Evolutionary conservation across 2,888 invertebrate species (phyloP).

Genomic region (Mesopsocus fuscifrons): DNA sequence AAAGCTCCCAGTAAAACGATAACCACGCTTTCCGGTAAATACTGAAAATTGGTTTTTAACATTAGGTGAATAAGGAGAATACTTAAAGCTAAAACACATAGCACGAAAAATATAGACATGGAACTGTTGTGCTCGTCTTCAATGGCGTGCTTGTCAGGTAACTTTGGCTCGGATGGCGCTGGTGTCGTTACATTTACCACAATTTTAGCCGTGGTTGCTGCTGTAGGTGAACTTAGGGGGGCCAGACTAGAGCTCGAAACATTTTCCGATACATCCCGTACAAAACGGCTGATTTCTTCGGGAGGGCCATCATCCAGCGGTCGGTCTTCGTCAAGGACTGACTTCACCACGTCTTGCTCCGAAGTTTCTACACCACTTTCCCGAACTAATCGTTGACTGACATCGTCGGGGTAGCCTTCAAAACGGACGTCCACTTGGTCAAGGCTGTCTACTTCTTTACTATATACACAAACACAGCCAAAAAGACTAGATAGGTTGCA

Average conservation of each 20-base stretch:
- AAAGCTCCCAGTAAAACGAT: constrained; percentile 88
- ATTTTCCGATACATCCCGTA: too few relatives aligned
- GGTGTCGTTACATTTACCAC: constrained; percentile 27
- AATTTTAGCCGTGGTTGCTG: constrained; percentile 20
- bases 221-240: constrained; percentile 10
- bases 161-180: constrained; percentile 50
- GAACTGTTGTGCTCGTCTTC: constrained; percentile 94
- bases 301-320: too few relatives aligned
- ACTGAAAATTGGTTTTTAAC: constrained; percentile 89
- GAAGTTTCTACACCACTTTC: too few relatives aligned
- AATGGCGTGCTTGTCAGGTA: constrained; percentile 78
- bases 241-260: constrained; percentile 11
- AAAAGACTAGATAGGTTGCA: too few relatives aligned
- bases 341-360: too few relatives aligned
- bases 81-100: constrained; percentile 85
- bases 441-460: too few relatives aligned
- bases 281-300: too few relatives aligned
- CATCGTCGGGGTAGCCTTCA: too few relatives aligned
- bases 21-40: constrained; percentile 93
- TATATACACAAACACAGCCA: too few relatives aligned
- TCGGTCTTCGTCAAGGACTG: too few relatives aligned
- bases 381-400: too few relatives aligned
- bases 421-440: too few relatives aligned
- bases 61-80: constrained; percentile 88
- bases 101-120: constrained; percentile 93